A percentile compares a stretch with the other conserved stretches of the same genome.
Evolutionary conservation across 2,888 invertebrate genomes (phyloP).

Genomic region (Poecilus cupreus): DNA sequence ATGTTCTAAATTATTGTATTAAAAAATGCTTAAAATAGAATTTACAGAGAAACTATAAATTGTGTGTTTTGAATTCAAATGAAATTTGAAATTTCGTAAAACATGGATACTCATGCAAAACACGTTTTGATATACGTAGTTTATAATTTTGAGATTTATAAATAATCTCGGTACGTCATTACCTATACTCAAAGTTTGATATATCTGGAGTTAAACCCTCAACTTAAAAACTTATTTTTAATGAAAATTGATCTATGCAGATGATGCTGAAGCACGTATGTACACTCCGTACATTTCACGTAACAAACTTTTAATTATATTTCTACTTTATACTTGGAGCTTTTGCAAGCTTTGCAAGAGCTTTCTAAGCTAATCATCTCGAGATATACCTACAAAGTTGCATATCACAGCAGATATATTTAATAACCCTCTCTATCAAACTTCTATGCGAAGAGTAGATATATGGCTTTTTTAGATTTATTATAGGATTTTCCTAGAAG

Average conservation of each 20-base stretch:
- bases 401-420: neutral
- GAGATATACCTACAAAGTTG: constrained; percentile 1
- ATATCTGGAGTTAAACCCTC: neutral
- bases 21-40: no score
- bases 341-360: constrained; percentile 10
- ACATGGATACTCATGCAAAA: no score
- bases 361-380: constrained; percentile 16
- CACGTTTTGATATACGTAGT: no score
- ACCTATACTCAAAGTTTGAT: neutral
- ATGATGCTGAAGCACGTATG: constrained; percentile 12
- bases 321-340: constrained; percentile 16
- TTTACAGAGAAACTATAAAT: no score
- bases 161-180: neutral
- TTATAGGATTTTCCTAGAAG: neutral
- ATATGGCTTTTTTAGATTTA: neutral
- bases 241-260: constrained; percentile 13
- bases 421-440: neutral
- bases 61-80: no score
- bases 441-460: neutral
- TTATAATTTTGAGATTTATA: neutral
- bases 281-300: neutral
- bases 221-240: constrained; percentile 20
- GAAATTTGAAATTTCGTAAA: no score
- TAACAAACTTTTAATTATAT: constrained; percentile 36
- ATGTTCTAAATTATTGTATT: no score